Percentiles rank a stretch among this genome's conserved stretches.
These are phyloP conservation scores for Drosophila maculinotata DNA, from an alignment of 2,888 invertebrate genomes.

Conservation along the genomic window DNA sequence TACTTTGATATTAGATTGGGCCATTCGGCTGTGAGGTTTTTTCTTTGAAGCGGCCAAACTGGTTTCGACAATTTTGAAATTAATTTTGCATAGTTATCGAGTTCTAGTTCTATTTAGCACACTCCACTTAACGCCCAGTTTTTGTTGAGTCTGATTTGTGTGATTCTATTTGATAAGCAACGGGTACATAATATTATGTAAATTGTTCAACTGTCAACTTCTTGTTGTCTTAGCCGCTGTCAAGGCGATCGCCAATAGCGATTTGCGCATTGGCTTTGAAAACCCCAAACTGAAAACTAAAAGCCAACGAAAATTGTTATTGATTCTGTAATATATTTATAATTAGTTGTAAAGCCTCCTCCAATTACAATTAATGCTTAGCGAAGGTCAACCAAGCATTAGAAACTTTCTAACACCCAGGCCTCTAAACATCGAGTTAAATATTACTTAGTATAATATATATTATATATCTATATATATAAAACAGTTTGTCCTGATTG, in stretches of 20 bases:
- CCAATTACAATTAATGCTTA: constrained; percentile 2
- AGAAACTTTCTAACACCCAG: constrained; percentile 37
- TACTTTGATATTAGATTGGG: too few species aligned
- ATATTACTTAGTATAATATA: too few species aligned
- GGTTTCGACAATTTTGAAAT: constrained; percentile 60
- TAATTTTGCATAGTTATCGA: constrained; percentile 41
- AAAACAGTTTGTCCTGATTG: too few species aligned
- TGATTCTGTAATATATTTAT: constrained; percentile 5
- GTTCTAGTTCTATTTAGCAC: constrained; percentile 53
- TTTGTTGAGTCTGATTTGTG: constrained; percentile 12
- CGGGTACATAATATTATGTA: constrained; percentile 56
- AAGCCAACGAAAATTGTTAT: constrained; percentile 11
- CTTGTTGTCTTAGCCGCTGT: constrained; percentile 56
- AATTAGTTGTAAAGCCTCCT: constrained; percentile 18
- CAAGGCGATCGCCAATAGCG: constrained; percentile 49
- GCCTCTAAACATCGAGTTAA: constrained; percentile 22
- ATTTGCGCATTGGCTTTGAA: constrained; percentile 40
- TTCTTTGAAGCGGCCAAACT: constrained; percentile 43
- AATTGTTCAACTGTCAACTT: constrained; percentile 57
- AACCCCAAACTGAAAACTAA: too few species aligned
- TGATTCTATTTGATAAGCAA: constrained; percentile 57
- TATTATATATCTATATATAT: too few species aligned
- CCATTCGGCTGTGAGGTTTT: constrained; percentile 12
- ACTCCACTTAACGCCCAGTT: constrained; percentile 65
- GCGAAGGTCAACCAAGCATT: constrained; percentile 34